Conservation (phyloP, 1,140 invertebrate genomes). For the Maconellicoccus hirsutus region DNA sequence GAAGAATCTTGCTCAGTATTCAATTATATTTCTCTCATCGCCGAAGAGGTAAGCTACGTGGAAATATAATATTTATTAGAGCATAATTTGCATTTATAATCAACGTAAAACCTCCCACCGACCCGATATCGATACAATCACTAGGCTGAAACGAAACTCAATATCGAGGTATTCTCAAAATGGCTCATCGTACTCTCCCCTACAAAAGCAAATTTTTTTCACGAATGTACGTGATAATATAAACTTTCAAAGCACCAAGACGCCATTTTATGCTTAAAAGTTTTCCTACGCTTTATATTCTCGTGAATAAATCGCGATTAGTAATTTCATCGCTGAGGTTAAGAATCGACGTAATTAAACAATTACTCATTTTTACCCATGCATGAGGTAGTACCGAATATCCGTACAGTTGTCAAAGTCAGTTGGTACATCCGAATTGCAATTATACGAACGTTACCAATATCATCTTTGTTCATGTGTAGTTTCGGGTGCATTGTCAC, state of each 20-base stretch:
- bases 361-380: neutral
- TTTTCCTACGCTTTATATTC: neutral
- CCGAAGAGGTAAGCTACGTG: slow-evolving; percentile 24
- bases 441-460: neutral
- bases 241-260: slow-evolving; percentile 3
- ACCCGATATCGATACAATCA: neutral
- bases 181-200: neutral
- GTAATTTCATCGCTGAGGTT: neutral
- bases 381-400: neutral
- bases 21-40: slow-evolving; percentile 24
- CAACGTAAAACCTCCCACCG: neutral
- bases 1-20: slow-evolving; percentile 25
- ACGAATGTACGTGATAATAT: neutral
- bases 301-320: neutral
- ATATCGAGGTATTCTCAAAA: neutral
- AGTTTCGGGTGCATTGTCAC: neutral
- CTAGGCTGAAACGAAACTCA: neutral
- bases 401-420: neutral
- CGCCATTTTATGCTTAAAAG: neutral
- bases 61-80: neutral
- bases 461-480: neutral
- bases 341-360: neutral
- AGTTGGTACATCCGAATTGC: neutral
- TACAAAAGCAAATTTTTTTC: neutral
- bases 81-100: neutral